These are phyloP conservation scores for Galeopsomyia nigrocyanea DNA, from an alignment of 2,888 invertebrate genomes.

Conservation along the genomic window DNA sequence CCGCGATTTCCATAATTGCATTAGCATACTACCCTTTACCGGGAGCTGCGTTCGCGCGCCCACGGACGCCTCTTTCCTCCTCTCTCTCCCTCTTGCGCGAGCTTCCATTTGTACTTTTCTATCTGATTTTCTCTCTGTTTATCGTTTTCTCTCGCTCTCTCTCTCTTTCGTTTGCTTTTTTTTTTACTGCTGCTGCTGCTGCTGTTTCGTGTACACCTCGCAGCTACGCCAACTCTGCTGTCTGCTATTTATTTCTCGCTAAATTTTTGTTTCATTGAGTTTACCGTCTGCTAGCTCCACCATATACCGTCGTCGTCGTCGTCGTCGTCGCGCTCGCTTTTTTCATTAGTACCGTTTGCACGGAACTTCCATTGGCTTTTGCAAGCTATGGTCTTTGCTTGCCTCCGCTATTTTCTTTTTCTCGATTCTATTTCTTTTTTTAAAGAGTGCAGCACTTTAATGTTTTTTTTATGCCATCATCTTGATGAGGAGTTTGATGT, in stretches of 20 bases:
- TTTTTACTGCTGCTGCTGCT: neutral
- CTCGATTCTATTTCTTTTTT: too few species aligned
- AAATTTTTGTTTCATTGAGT: conserved; percentile 18
- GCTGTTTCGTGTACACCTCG: neutral
- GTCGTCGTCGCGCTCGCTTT: too few species aligned
- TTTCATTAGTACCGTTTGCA: too few species aligned
- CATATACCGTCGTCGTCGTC: too few species aligned
- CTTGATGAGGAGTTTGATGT: too few species aligned
- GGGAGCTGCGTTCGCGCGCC: conserved; percentile 23
- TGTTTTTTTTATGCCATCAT: too few species aligned
- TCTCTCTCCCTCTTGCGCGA: conserved; percentile 4
- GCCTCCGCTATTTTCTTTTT: too few species aligned
- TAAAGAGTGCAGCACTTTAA: too few species aligned
- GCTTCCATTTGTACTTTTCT: conserved; percentile 29
- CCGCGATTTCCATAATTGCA: conserved; percentile 57
- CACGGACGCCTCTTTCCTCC: neutral
- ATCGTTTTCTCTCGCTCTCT: conserved; percentile 3
- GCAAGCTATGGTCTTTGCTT: too few species aligned
- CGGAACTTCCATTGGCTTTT: too few species aligned
- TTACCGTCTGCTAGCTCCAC: neutral
- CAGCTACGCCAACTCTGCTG: too few species aligned
- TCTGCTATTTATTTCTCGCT: conserved; percentile 16
- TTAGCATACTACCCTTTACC: conserved; percentile 55
- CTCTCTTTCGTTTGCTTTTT: neutral
- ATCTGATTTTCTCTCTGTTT: conserved; percentile 37